These are phyloP conservation scores for Cylloceria caligata DNA, from an alignment of 2,888 invertebrate genomes.

Conservation along the genomic window DNA sequence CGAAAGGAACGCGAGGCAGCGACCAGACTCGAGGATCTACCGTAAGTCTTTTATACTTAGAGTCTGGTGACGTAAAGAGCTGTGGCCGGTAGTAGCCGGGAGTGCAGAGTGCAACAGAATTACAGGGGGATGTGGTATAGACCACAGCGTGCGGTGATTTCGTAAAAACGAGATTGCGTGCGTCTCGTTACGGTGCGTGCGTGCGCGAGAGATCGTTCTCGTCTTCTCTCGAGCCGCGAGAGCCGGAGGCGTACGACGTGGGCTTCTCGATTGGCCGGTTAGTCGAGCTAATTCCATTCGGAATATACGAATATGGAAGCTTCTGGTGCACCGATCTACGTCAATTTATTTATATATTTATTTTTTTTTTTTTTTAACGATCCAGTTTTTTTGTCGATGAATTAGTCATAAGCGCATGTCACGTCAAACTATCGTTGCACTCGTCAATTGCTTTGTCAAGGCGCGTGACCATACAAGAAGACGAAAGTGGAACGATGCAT, in stretches of 20 bases:
- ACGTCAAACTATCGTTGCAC: conserved; percentile 5
- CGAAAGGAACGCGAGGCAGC: conserved; percentile 79
- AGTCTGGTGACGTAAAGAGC: conserved; percentile 30
- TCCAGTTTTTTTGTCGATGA: conserved; percentile 14
- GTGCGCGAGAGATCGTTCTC: conserved; percentile 29
- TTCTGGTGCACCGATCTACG: background rate
- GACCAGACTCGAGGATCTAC: conserved; percentile 85
- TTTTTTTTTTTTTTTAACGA: background rate
- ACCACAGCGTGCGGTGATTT: conserved; percentile 58
- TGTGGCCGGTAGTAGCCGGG: conserved; percentile 2
- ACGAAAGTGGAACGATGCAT: conserved; percentile 84
- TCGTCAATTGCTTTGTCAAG: conserved; percentile 68
- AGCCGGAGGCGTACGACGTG: conserved; percentile 42
- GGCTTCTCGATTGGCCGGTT: conserved; percentile 61
- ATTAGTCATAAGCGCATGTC: conserved; percentile 22
- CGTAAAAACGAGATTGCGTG: conserved; percentile 65
- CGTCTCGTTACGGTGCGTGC: conserved; percentile 54
- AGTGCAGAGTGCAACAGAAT: conserved; percentile 36
- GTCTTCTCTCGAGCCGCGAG: conserved; percentile 18
- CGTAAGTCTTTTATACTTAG: conserved; percentile 81
- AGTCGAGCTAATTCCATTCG: conserved; percentile 52
- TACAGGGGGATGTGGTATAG: conserved; percentile 19
- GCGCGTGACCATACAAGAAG: conserved; percentile 85
- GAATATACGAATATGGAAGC: conserved; percentile 57
- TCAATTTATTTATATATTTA: conserved; percentile 3